A percentile compares a stretch with the other conserved stretches of the same genome.
These are phyloP conservation scores for Zootermopsis nevadensis DNA, from an alignment of 2,888 invertebrate genomes.

Conservation along the genomic window DNA sequence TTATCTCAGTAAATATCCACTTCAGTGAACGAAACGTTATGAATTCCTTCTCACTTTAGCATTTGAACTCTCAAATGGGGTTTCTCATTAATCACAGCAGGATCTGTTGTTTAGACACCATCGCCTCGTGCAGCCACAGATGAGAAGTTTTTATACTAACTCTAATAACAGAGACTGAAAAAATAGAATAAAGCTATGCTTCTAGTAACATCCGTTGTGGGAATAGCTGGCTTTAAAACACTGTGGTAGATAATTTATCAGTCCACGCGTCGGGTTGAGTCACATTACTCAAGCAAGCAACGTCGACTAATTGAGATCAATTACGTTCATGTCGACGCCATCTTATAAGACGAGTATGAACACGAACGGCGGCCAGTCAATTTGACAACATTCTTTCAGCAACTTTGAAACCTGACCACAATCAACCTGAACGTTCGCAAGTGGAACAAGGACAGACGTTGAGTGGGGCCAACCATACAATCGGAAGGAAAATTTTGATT, in stretches of 20 bases:
- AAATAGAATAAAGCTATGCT: background rate
- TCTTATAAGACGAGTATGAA: background rate
- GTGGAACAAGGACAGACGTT: no score
- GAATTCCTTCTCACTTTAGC: slow-evolving; percentile 12
- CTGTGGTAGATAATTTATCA: background rate
- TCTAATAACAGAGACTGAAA: background rate
- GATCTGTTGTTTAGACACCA: background rate
- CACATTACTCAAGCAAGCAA: slow-evolving; percentile 12
- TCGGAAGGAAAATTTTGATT: no score
- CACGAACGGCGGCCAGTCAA: background rate
- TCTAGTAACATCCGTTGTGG: background rate
- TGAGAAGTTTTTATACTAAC: background rate
- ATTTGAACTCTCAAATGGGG: background rate
- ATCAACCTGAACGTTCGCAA: no score
- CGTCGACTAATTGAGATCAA: slow-evolving; percentile 10
- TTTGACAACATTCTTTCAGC: background rate
- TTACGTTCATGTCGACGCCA: slow-evolving; percentile 6
- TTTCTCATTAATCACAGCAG: background rate
- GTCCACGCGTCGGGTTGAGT: slow-evolving; percentile 12
- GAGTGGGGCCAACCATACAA: no score
- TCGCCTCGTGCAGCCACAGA: background rate
- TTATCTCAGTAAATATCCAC: background rate
- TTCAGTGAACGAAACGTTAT: slow-evolving; percentile 3
- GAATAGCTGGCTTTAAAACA: background rate
- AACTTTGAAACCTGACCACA: no score